Evolutionary conservation across 2,888 invertebrate genomes (phyloP).

Genomic region (Caenorhabditis sp.): DNA sequence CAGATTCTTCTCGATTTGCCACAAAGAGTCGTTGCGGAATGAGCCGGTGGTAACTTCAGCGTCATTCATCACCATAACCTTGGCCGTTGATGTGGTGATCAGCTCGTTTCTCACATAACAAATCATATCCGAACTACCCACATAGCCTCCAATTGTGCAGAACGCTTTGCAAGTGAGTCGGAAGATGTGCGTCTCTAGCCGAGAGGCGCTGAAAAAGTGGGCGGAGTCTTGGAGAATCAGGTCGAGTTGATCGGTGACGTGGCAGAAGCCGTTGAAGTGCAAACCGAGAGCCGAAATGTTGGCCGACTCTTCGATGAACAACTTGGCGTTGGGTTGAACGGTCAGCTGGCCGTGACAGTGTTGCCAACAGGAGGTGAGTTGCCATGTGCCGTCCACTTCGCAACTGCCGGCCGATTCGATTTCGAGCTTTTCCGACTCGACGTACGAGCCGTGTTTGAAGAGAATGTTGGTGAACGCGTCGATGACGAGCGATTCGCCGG

Average conservation of each 20-base stretch:
- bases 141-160: slow-evolving; percentile 48
- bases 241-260: slow-evolving; percentile 39
- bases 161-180: slow-evolving; percentile 36
- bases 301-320: slow-evolving; percentile 45
- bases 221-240: slow-evolving; percentile 46
- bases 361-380: slow-evolving; percentile 40
- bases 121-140: slow-evolving; percentile 38
- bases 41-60: slow-evolving; percentile 41
- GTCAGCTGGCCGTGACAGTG: slow-evolving; percentile 26
- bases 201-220: slow-evolving; percentile 46
- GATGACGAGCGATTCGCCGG: slow-evolving; percentile 41
- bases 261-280: slow-evolving; percentile 44
- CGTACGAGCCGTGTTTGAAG: slow-evolving; percentile 43
- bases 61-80: slow-evolving; percentile 30
- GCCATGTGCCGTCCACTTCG: slow-evolving; percentile 48
- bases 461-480: slow-evolving; percentile 21
- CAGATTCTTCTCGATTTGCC: slow-evolving; percentile 49
- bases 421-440: slow-evolving; percentile 52
- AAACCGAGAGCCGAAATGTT: slow-evolving; percentile 30
- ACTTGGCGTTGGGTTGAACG: slow-evolving; percentile 31
- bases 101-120: slow-evolving; percentile 48
- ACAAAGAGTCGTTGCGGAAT: slow-evolving; percentile 40
- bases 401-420: slow-evolving; percentile 21
- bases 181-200: slow-evolving; percentile 42
- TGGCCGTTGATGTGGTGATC: slow-evolving; percentile 46